Base-by-base conservation (phyloP, 2,888 invertebrate species). In the Trissolcus japonicus region DNA sequence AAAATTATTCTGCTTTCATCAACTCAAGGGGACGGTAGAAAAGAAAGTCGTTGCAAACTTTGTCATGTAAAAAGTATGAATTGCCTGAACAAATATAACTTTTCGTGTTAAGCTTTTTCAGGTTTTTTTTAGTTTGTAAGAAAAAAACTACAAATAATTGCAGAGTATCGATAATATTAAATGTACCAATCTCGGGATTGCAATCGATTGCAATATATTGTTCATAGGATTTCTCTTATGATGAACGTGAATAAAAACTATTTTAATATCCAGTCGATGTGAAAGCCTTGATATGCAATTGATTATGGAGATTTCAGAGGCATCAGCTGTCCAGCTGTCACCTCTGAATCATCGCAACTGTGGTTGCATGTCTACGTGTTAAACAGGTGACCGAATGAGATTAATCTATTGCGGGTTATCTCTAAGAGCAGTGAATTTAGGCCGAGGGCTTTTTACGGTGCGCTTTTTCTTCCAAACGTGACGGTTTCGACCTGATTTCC, bases 271-370 rank as follows among this genome's bases (percentile, higher is more conserved):
- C 51, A 55, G 51, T 43, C n/a, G 43, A 57, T 14, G 41, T 35
- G 40, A 59, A 63, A 75, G 41, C 63, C 57, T 63, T 75, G 75
- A 54, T 63, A 59, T 75, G 63, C 59, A 68, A 68, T 75, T 68
- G 68, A 75, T 75, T 68, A 67, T 75, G 74, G 53, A 62, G 53
- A 67, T 74, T 73, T 53, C 56, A 16, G 55, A 56, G 43, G 50
- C 66, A 74, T 67, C 61, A 74, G 61, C 56, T 74, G 61, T 74
- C 51, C 61, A 74, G 67, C 65, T 62, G 67, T 74, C 74, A 67
- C 66, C 62, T 62, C 62, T 25, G 53, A 67, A 46, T 53, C 35
- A 74, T 62, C 67, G 46, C 67, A 19, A 62, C 21, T 67, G 57
- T 50, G 57, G 57, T 67, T 74, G 67, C 62, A 57, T 74, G 67